Evolutionary conservation across 2,113 vertebrate species (phyloP), one percentile per base, ranked within the genome.

Genomic region (Cyphomyrus plagiostoma): DNA sequence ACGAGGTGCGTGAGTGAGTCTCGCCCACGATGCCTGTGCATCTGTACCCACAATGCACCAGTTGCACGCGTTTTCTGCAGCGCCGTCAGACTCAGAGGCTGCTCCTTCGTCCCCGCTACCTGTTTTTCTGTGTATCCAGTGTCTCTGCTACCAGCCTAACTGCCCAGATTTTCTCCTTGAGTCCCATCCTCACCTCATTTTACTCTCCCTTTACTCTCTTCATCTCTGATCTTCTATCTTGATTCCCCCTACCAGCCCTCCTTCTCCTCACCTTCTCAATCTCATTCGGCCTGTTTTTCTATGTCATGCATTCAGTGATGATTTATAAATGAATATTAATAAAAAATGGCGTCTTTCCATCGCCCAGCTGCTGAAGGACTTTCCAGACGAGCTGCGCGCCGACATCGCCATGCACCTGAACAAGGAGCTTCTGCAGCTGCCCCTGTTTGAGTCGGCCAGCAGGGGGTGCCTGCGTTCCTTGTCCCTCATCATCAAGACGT

Each of bases 391-490:
- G 93, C 93, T 96, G 82, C 88, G 95, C 89, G 96, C 95, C 0
- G 96, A 96, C 90, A 96, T 96, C 42, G 96, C 96, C 88, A 96
- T 96, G 95, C 95, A 96, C 90, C 93, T 96, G 89, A 96, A 96
- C 56, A 95, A 94, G 15, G 96, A 96, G 92, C 94, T 96, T 49
- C 93, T 96, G 86, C 95, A 96, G 92, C 93, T 96, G 92, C 91
- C 95, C 13, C 94, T 96, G 74, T 96, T 96, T 26, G 95, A 96
- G 52, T 96, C 95, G 0, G 95, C 96, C 93, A 96, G 96, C 91
- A 94, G 96, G 89, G 96, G 96, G 13, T 96, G 96, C 89, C 93
- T 96, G 87, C 95, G 96, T 66, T 96, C 96, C 9, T 93, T 96
- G 48, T 96, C 96, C 26, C 94, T 96, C 66, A 96, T 95, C 93